Conservation (phyloP, 2,797 vertebrate species). For the Myioborus miniatus region DNA sequence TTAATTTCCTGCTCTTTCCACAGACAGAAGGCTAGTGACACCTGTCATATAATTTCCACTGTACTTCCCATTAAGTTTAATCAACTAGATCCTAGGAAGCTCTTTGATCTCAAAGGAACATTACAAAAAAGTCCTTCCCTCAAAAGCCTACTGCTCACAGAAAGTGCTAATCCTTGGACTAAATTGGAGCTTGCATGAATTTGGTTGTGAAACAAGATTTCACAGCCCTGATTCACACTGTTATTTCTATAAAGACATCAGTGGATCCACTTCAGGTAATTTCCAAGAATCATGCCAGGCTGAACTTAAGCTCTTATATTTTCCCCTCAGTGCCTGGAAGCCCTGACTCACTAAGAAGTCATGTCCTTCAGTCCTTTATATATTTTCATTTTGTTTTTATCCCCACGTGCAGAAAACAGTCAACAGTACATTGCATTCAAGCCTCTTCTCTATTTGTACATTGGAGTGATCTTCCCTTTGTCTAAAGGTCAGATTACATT, state of each 20-base stretch:
- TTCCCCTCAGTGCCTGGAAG: not conserved
- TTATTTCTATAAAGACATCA: not conserved
- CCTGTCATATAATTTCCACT: accelerated
- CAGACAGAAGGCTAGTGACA: not conserved
- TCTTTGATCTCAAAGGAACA: not conserved
- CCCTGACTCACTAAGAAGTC: not conserved
- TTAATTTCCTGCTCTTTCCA: not conserved
- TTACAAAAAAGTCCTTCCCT: not conserved
- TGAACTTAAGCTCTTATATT: not conserved
- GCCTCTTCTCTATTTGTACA: not conserved
- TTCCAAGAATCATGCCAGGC: not conserved
- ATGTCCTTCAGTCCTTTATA: not conserved
- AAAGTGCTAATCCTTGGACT: not conserved
- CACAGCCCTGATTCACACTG: not conserved
- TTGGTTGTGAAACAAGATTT: not conserved
- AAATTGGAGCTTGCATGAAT: not conserved
- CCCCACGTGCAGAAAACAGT: not conserved
- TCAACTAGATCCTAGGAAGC: not conserved
- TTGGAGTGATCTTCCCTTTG: slow-evolving; percentile 19
- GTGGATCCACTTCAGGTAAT: not conserved
- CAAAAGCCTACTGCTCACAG: not conserved
- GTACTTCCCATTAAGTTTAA: not conserved
- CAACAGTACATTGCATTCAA: not conserved
- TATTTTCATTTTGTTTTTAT: slow-evolving; percentile 1
- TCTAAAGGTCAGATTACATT: slow-evolving; percentile 59